Base-by-base conservation (phyloP, 2,113 vertebrate genomes). In the Actenoides hombroni region DNA sequence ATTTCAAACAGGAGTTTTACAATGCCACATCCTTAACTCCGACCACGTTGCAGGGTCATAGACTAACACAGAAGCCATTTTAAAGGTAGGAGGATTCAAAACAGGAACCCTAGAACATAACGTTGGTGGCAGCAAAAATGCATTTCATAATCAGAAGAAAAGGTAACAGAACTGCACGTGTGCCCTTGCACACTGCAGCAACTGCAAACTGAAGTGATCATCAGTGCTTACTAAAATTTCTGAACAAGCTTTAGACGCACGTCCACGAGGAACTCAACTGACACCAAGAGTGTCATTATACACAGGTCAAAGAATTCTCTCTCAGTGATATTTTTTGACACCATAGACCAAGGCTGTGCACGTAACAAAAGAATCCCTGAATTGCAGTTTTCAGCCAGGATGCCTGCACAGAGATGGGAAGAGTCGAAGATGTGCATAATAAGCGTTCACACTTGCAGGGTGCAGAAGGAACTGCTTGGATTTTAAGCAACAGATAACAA, bases 161-260 rank as follows among this genome's bases (percentile, higher is more conserved):
- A 40, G 0, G 1, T 16, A 16, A 85, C 26, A 68, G 33, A 79
- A 79, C 14, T 13, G 9, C 24, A 10, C 1, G 1, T 0, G 3
- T 35, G 16, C 17, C 78, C 44, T 21, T 63, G 44, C 37, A 18
- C 4, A 23, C 15, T 21, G n/a, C 86, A 76, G 53, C 31, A 49
- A 42, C 17, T 61, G 51, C 56, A 59, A 85, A 59, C 13, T 40
- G 29, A 61, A 51, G 16, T 26, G 67, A 40, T 26, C 70, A 26
- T 53, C 5, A 78, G 40, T 5, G 24, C 74, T 70, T 63, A 40
- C 6, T 18, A 28, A 87, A 80, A 35, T 11, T 29, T 59, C 24
- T 37, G 7, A 33, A 15, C 1, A 3, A 14, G 31, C 48, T 56
- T 61, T 7, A 33, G 9, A 63, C 13, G 37, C 3, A 6, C 0